A percentile compares a stretch with the other conserved stretches of the same genome.
phyloP scores from a whole-genome alignment of 2,888 invertebrate species.

The Lymantria dispar region DNA sequence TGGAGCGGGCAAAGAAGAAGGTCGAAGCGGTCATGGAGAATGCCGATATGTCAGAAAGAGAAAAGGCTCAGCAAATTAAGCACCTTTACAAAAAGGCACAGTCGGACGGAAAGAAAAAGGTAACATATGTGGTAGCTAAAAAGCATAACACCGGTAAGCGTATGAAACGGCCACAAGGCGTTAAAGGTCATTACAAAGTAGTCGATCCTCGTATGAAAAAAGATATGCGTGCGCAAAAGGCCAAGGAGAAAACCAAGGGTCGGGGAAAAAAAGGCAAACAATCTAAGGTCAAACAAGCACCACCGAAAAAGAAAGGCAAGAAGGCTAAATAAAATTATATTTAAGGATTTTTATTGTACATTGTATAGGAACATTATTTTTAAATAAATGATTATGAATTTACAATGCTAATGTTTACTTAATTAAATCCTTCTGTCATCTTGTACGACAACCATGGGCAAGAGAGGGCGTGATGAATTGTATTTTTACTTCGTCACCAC shows the following conservation, averaged over 20 bases:
- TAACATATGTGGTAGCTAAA: constrained; percentile 96
- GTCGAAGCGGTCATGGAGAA: constrained; percentile 96
- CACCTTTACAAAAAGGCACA: constrained; percentile 95
- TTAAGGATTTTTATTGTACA: constrained; percentile 59
- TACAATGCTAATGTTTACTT: neutral
- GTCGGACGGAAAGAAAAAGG: constrained; percentile 92
- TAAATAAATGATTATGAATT: constrained; percentile 4
- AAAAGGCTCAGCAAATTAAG: constrained; percentile 96
- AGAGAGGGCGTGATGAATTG: too few relatives aligned
- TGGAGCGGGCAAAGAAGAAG: constrained; percentile 97
- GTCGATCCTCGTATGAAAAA: constrained; percentile 98
- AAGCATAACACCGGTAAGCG: constrained; percentile 91
- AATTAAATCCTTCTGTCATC: too few relatives aligned
- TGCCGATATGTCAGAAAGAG: constrained; percentile 93
- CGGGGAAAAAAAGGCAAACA: constrained; percentile 65
- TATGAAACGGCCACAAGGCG: constrained; percentile 90
- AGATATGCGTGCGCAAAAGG: constrained; percentile 88
- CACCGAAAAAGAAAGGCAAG: constrained; percentile 43
- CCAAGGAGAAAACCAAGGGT: constrained; percentile 82
- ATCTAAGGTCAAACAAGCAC: constrained; percentile 28
- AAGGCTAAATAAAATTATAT: constrained; percentile 53
- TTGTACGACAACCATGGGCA: too few relatives aligned
- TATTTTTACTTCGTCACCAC: too few relatives aligned
- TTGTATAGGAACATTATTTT: neutral
- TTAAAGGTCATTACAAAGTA: constrained; percentile 96